A percentile compares a stretch with the other conserved stretches of the same genome.
Evolutionary conservation across 2,113 vertebrate species (phyloP).

Genomic region (Macquaria ambigua): DNA sequence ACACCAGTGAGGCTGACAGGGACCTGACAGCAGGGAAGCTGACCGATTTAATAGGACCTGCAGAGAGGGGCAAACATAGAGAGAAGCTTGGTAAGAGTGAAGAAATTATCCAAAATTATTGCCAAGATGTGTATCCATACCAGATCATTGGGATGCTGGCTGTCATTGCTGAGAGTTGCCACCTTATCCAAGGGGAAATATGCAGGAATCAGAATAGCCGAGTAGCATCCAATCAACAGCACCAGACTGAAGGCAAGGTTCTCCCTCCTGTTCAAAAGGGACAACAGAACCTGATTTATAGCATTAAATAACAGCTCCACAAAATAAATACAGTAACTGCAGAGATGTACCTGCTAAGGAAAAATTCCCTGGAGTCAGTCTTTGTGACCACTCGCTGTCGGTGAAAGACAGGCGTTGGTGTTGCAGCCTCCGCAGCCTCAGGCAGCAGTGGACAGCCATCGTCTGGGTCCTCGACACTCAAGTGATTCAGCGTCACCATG

Average conservation of each 20-base stretch:
- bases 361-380: constrained; percentile 61
- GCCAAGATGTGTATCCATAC: constrained; percentile 50
- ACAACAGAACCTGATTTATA: not conserved
- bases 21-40: constrained; percentile 70
- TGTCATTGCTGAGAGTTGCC: constrained; percentile 37
- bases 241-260: constrained; percentile 79
- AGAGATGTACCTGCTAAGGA: constrained; percentile 76
- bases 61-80: not conserved
- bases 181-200: constrained; percentile 66
- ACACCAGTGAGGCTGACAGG: constrained; percentile 75
- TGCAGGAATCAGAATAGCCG: constrained; percentile 81
- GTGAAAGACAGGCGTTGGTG: constrained; percentile 22
- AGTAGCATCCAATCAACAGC: constrained; percentile 81
- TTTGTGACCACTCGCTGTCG: constrained; percentile 21
- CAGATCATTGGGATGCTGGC: constrained; percentile 59
- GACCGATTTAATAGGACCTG: constrained; percentile 80
- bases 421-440: constrained; percentile 41
- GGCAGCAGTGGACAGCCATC: constrained; percentile 62
- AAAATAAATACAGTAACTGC: not conserved
- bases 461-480: constrained; percentile 69
- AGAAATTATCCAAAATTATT: not conserved
- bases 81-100: not conserved
- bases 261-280: constrained; percentile 59
- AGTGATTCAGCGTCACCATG: constrained; percentile 75
- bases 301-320: not conserved